Percentiles rank a stretch among this genome's conserved stretches.
These are phyloP conservation scores for Pteronotus mesoamericanus DNA, from an alignment of 2,797 vertebrate genomes.

Conservation along the genomic window DNA sequence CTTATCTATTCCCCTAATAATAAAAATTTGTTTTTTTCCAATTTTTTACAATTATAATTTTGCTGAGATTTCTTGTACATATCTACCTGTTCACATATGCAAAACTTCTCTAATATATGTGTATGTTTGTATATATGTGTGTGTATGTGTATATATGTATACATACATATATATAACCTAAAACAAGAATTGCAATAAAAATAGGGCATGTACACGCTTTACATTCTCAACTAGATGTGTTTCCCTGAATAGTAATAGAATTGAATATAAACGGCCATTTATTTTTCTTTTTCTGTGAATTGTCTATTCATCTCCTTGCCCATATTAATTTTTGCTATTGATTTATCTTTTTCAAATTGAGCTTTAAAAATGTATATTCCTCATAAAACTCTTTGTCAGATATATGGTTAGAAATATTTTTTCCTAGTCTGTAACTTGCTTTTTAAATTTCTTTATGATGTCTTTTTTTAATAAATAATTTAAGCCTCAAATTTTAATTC, in stretches of 20 bases:
- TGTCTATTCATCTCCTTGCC: neutral
- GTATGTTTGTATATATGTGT: neutral
- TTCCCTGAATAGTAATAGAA: neutral
- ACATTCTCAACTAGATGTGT: neutral
- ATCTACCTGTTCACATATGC: neutral
- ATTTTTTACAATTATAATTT: slow-evolving; percentile 10
- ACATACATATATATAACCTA: neutral
- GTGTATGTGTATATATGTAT: neutral
- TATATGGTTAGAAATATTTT: neutral
- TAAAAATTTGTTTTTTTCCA: neutral
- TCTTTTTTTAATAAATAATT: neutral
- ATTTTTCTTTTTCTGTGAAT: slow-evolving; percentile 3
- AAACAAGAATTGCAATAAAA: neutral
- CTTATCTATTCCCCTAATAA: neutral
- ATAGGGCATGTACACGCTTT: neutral
- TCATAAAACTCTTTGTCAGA: slow-evolving; percentile 16
- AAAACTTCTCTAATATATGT: neutral
- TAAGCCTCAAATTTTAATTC: slow-evolving; percentile 4
- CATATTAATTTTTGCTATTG: neutral
- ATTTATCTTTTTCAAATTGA: neutral
- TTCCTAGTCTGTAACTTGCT: neutral
- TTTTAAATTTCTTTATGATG: neutral
- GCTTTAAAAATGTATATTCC: neutral
- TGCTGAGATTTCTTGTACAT: neutral
- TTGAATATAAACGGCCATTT: neutral